These are phyloP conservation scores for silkworm (Bombyx mori) DNA, from an alignment of 1,140 invertebrate genomes.

Conservation along the genomic window ASM3026992v2 NC_085111.1:11666501-11667000, in stretches of 20 bases:
- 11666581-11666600: no score
- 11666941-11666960: conserved; percentile 57
- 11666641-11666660: no score
- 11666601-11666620: no score
- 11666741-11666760: conserved; percentile 3
- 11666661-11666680: no score
- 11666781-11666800: not conserved
- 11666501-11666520: no score
- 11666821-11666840: conserved; percentile 6
- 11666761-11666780: conserved; percentile 1
- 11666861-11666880: conserved; percentile 23
- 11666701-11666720: no score
- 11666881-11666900: conserved; percentile 24
- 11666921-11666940: conserved; percentile 40
- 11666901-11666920: conserved; percentile 19
- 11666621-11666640: no score
- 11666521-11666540: no score
- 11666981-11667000: conserved; percentile 67
- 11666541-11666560: no score
- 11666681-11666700: no score
- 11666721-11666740: not conserved
- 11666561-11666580: no score
- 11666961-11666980: conserved; percentile 55
- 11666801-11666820: conserved; percentile 1
- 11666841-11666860: not conserved